These are phyloP conservation scores for Rattus rattus DNA, from an alignment of 2,113 vertebrate species.

Conservation along the genomic window DNA sequence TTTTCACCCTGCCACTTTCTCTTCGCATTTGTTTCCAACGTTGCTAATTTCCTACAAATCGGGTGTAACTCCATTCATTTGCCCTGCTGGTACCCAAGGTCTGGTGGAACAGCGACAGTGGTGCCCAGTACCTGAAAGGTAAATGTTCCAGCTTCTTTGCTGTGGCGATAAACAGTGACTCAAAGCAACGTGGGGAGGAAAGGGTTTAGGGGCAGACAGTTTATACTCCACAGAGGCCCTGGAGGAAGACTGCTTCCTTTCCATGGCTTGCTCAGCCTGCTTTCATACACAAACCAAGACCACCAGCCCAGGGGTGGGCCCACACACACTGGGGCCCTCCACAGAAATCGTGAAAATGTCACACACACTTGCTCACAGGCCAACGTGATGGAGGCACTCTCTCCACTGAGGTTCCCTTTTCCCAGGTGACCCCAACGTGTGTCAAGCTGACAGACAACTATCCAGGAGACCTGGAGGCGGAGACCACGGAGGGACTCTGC, in stretches of 20 bases:
- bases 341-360: not conserved
- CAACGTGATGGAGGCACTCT: not conserved
- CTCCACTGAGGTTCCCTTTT: not conserved
- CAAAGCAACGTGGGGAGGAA: not conserved
- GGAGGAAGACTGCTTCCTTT: not conserved
- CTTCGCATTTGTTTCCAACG: not conserved
- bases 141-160: not conserved
- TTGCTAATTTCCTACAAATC: too few species aligned
- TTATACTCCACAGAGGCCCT: not conserved
- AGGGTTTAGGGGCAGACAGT: not conserved
- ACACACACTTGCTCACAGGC: not conserved
- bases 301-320: not conserved
- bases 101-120: not conserved
- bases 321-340: not conserved
- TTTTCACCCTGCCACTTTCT: not conserved
- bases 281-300: not conserved
- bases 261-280: not conserved
- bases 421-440: not conserved
- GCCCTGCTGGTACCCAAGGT: not conserved
- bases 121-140: not conserved
- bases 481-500: not conserved
- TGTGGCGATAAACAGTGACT: not conserved
- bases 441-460: not conserved
- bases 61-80: not conserved
- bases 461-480: not conserved